Conservation (phyloP, 2,113 vertebrate genomes). For the Apus apus region DNA sequence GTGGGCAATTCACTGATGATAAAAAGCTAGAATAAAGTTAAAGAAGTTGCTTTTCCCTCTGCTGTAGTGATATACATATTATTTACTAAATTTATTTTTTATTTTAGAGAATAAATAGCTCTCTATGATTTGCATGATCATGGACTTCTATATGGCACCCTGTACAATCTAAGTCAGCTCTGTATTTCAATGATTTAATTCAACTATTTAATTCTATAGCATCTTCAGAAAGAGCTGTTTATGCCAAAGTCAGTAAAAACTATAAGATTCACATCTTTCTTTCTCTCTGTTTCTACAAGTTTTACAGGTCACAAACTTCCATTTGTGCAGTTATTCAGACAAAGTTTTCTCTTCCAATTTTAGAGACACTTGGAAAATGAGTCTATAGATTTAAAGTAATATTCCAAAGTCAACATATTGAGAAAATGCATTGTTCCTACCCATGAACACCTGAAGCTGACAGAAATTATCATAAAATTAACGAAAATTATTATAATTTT, state of each 20-base stretch:
- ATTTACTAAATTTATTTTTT: not conserved
- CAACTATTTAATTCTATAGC: not conserved
- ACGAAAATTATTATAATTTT: not conserved
- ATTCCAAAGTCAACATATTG: not conserved
- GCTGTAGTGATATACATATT: not conserved
- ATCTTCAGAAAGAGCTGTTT: not conserved
- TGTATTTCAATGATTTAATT: not conserved
- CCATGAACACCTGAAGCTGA: not conserved
- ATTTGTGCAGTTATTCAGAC: not conserved
- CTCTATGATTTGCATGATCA: not conserved
- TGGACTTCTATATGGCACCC: not conserved
- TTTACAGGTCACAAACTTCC: not conserved
- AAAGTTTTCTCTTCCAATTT: not conserved
- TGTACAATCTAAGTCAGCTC: not conserved
- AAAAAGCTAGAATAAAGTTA: not conserved
- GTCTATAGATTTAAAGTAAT: not conserved
- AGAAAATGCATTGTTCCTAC: not conserved
- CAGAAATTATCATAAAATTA: not conserved
- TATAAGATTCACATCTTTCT: not conserved
- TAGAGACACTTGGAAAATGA: not conserved
- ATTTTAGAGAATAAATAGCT: not conserved
- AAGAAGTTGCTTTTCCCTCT: not conserved
- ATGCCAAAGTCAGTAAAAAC: not conserved
- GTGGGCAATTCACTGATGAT: not conserved
- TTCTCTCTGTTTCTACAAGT: not conserved